Base-by-base conservation (phyloP, 2,797 vertebrate genomes). In the Hipposideros larvatus region DNA sequence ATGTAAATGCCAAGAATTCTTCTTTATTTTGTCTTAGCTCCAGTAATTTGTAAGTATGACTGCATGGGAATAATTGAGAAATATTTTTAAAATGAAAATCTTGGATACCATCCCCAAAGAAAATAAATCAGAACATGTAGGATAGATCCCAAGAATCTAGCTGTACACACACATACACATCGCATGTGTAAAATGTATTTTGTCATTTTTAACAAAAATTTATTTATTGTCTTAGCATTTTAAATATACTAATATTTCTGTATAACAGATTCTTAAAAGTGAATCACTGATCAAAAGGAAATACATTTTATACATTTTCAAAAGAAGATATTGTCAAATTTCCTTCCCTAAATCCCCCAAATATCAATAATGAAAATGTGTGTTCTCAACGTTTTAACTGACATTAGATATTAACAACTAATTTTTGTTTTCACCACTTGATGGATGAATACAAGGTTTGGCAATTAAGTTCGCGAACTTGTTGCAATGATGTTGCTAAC, bases 71-170 rank as follows among this genome's bases (percentile, higher is more conserved):
- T 75, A 71, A 9, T 11, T 46, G 7, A 86, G 70, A 84, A 89
- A 80, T 84, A 53, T 61, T 92, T 71, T 28, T n/a, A 83, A 87
- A 87, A 83, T 77, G 83, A 41, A 90, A 61, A 75, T 87, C 11
- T 19, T 90, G 7, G n/a, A 46, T 53, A 24, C 1, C 5, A 48
- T 87, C 9, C 2, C 21, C 3, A 24, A 46, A 55, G 48, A 87
- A 41, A 24, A 3, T 51, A 78, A 74, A 41, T 65, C 5, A 5
- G 28, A 34, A 73, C 18, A 9, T 34, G 0, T 61, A 57, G 18
- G 0, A 0, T 16, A 73, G 11, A 7, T 15, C 7, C 18, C 13
- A 48, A 41, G 8, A 91, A 86, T 78, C 57, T 57, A 66, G 21
- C 34, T 73, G 10, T 22, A 61, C 26, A 48, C 15, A 55, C 28